Evolutionary conservation across 2,888 invertebrate genomes (phyloP), one percentile per base, ranked within the genome.

Genomic region (Euzophera pinguis): DNA sequence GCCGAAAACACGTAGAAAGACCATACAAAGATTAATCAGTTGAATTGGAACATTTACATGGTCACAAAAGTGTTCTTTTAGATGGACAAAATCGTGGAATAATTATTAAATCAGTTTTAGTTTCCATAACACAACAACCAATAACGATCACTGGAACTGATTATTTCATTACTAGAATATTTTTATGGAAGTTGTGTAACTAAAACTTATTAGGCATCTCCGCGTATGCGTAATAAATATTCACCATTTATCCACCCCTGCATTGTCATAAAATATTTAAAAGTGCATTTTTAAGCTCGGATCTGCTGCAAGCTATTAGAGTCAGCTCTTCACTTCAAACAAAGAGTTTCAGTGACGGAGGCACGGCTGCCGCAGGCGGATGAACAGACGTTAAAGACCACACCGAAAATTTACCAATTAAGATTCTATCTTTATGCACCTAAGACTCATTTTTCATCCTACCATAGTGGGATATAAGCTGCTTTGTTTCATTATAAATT

Each of bases 251-350:
- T 74, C 71, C 65, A 67, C 65, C 68, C 65, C 66, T 69, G 69
- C 71, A 76, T 78, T 78, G 75, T 80, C 80, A 79, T 86, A 82
- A 81, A 88, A 88, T 85, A 86, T 87, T 87, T 81, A 86, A 84
- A 83, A 84, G 82, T 84, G 73, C 81, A 87, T 85, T 87, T 87
- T 87, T 81, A 85, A 85, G 80, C 84, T 71, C 70, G 74, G 81
- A 86, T 85, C 78, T 80, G 84, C 82, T 85, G 86, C 84, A 84
- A 85, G 87, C 88, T 89, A 88, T 89, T 90, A 88, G 81, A 87
- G 84, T 81, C 86, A 85, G 82, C 87, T 81, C 86, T 88, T 86
- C 84, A 88, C 76, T 73, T 81, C 82, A 85, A 89, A 88, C 88
- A 88, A 88, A 88, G 86, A 81, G 85, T 79, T 76, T 73, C 81